Conservation (phyloP, 2,888 invertebrate species). For the Mythimna pallens region DNA sequence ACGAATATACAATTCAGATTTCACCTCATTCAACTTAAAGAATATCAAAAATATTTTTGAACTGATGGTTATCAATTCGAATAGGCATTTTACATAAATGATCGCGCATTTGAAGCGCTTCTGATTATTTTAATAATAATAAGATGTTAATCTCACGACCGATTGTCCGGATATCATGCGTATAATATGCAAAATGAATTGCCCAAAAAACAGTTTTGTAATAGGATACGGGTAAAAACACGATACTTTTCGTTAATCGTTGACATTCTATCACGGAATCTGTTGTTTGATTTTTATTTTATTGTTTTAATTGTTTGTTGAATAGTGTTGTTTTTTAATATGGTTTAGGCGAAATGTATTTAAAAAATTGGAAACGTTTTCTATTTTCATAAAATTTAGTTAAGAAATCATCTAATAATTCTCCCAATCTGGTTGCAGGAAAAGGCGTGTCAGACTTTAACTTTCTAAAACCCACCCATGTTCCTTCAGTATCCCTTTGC, state of each 20-base stretch:
- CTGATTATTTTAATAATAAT: conserved; percentile 39
- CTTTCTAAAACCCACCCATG: too few species aligned
- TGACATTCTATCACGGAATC: conserved; percentile 26
- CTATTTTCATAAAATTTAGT: too few species aligned
- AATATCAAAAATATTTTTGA: conserved; percentile 15
- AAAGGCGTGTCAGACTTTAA: too few species aligned
- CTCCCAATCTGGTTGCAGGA: too few species aligned
- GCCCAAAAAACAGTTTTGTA: conserved; percentile 34
- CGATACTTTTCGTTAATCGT: conserved; percentile 10
- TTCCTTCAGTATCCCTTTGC: too few species aligned
- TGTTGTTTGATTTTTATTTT: conserved; percentile 11
- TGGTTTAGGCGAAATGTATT: conserved; percentile 1
- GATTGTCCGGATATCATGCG: conserved; percentile 20
- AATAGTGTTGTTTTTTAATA: conserved; percentile 1
- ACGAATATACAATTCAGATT: conserved; percentile 22
- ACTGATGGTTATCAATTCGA: conserved; percentile 28
- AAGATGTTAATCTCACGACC: conserved; percentile 35
- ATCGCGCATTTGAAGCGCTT: conserved; percentile 16
- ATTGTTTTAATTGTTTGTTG: conserved; percentile 1
- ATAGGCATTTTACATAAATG: conserved; percentile 40
- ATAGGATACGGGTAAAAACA: conserved; percentile 31
- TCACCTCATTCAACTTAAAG: not conserved
- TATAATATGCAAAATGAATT: conserved; percentile 52
- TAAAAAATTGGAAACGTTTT: not conserved
- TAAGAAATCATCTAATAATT: too few species aligned